phyloP scores from a whole-genome alignment of 2,888 invertebrate genomes.

The Trichogramma dendrolimi region DNA sequence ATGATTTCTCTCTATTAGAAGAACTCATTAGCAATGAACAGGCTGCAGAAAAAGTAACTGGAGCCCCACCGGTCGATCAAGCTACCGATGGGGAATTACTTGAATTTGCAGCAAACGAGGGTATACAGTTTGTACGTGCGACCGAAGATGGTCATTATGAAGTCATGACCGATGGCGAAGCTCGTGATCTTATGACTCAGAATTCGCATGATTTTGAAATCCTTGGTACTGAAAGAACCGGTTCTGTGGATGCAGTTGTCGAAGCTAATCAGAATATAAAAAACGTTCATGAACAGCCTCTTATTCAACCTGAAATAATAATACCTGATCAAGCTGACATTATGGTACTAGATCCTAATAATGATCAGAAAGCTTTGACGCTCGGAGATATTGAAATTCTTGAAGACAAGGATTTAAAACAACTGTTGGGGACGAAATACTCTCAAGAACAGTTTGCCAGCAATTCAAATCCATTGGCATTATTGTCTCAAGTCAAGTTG shows the following conservation, averaged over 20 bases:
- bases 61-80: neutral
- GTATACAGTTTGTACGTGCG: conserved; percentile 51
- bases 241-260: no score
- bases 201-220: conserved; percentile 49
- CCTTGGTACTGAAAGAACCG: conserved; percentile 44
- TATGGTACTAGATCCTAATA: conserved; percentile 42
- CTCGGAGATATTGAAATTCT: conserved; percentile 42
- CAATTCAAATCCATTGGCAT: conserved; percentile 39
- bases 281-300: conserved; percentile 9
- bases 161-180: conserved; percentile 50
- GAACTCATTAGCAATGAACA: neutral
- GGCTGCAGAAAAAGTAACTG: neutral
- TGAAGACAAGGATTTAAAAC: conserved; percentile 44
- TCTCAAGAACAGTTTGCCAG: conserved; percentile 43
- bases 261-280: conserved; percentile 37
- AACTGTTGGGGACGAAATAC: conserved; percentile 40
- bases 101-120: conserved; percentile 49
- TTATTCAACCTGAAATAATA: conserved; percentile 9
- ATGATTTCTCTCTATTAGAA: conserved; percentile 8
- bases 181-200: conserved; percentile 50
- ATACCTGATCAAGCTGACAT: conserved; percentile 35
- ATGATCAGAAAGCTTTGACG: conserved; percentile 34
- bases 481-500: conserved; percentile 44
- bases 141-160: conserved; percentile 52
- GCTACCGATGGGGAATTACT: conserved; percentile 46